Evolutionary conservation across 2,113 vertebrate genomes (phyloP), one percentile per base, ranked within the genome.

Genomic region (Solea solea): DNA sequence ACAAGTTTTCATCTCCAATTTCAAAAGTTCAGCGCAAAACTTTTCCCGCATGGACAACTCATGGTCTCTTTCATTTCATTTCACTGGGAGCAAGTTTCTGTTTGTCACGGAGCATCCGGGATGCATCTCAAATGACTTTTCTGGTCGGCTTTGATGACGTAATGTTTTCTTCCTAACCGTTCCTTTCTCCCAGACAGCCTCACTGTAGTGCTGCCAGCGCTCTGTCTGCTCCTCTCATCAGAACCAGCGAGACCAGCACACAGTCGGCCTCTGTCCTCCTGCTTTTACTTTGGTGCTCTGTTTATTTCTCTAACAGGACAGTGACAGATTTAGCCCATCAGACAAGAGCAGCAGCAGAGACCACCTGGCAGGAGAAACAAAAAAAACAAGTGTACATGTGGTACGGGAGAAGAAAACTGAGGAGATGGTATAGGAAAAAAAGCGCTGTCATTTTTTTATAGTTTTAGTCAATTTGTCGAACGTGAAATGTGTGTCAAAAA

Each of bases 191-290:
- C 66, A 76, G 74, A 84, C 73, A 56, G 55, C 59, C 69, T 74
- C 46, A 61, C 51, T 60, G 72, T 74, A 63, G 61, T 52, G 16
- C 64, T 87, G 90, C 89, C 90, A 90, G 72, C 56, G 0, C 84
- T 65, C 76, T 76, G 82, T 89, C 89, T 90, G 90, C 69, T 90
- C 80, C 84, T 72, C 89, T 90, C 89, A 90, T 91, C 89, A 90
- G 69, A 88, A 78, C 64, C 65, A 41, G 54, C 28, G 49, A 84
- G 72, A 73, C 72, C 62, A 74, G 71, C 79, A 71, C 73, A 89
- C 72, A 90, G 82, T 51, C 15, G 13, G 60, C 65, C 80, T 87
- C 75, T 86, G 84, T 89, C 78, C 76, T 85, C 73, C 59, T 61
- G 76, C 53, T 82, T 80, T 76, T 69, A 82, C 69, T 86, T 66